phyloP scores from a whole-genome alignment of 2,113 vertebrate genomes.

The Elgaria multicarinata region DNA sequence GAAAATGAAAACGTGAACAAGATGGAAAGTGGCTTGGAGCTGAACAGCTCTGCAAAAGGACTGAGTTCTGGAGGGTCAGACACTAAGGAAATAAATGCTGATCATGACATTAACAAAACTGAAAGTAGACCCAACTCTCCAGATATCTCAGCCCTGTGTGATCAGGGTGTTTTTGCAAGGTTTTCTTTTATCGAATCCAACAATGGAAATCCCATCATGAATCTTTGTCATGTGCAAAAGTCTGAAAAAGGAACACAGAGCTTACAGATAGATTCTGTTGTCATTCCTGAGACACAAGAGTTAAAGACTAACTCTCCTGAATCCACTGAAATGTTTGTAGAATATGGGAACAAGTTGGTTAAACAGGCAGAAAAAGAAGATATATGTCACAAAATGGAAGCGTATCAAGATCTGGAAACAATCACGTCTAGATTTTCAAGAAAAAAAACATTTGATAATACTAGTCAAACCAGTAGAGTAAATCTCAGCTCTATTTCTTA shows the following conservation, averaged over 20 bases:
- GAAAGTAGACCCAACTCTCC: background rate
- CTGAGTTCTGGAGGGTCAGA: background rate
- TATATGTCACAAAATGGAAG: background rate
- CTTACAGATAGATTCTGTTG: background rate
- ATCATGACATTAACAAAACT: background rate
- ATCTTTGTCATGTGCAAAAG: background rate
- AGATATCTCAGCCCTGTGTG: background rate
- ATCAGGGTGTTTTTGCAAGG: conserved; percentile 8
- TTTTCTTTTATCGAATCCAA: background rate
- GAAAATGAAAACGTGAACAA: background rate
- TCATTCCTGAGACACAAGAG: background rate
- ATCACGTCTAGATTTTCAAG: background rate
- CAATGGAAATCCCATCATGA: background rate
- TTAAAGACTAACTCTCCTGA: background rate
- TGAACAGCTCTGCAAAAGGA: background rate
- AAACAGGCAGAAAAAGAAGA: background rate
- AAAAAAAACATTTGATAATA: background rate
- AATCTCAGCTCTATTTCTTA: background rate
- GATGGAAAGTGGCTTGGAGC: background rate
- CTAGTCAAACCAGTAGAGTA: background rate
- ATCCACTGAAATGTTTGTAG: background rate
- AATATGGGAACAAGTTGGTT: background rate
- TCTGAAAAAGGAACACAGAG: background rate
- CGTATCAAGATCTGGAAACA: background rate
- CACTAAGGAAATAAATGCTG: background rate